Evolutionary conservation across 2,888 invertebrate species (phyloP).

Genomic region (Mythimna albipuncta): DNA sequence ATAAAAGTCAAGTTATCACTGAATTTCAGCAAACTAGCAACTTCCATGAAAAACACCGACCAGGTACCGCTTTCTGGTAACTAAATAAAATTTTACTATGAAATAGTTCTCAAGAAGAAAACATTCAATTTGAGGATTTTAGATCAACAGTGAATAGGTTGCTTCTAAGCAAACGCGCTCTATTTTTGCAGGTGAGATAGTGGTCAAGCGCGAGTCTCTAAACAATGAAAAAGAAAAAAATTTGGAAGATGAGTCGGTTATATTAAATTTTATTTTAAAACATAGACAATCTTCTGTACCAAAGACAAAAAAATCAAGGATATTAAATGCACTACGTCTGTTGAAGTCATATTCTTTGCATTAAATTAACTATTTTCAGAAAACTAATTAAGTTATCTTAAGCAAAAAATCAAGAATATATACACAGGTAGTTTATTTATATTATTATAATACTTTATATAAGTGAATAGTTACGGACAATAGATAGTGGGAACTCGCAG

Average conservation of each 20-base stretch:
- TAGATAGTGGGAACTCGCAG: slow-evolving; percentile 36
- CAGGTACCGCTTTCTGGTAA: background rate
- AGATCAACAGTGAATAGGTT: too few relatives aligned
- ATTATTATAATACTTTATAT: slow-evolving; percentile 33
- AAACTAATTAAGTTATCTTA: slow-evolving; percentile 21
- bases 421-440: slow-evolving; percentile 34
- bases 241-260: too few relatives aligned
- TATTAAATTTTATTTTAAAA: too few relatives aligned
- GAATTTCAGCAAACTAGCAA: background rate
- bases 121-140: too few relatives aligned
- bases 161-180: too few relatives aligned
- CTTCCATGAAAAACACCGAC: background rate
- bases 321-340: slow-evolving; percentile 4
- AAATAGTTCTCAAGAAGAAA: background rate
- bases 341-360: background rate
- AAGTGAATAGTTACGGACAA: slow-evolving; percentile 27
- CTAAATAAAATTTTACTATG: background rate
- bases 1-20: too few relatives aligned
- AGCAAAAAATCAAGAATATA: slow-evolving; percentile 22
- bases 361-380: slow-evolving; percentile 29
- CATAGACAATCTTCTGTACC: too few relatives aligned
- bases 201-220: too few relatives aligned
- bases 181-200: too few relatives aligned
- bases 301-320: background rate
- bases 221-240: too few relatives aligned